phyloP scores from a whole-genome alignment of 2,113 vertebrate species.

The Platycercus adscitus region DNA sequence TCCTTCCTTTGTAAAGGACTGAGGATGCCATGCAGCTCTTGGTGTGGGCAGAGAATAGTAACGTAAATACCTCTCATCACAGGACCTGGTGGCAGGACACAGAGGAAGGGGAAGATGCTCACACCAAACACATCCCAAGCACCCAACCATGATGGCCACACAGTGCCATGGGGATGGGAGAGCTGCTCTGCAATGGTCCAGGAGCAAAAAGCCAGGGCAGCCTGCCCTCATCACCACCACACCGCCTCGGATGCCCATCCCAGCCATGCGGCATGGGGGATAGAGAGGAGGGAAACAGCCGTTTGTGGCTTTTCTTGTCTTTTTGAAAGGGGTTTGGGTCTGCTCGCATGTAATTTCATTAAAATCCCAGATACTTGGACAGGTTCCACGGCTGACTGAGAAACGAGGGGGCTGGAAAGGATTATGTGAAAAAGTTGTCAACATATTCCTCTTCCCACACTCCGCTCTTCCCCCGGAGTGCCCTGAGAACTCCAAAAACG shows the following conservation, averaged over 20 bases:
- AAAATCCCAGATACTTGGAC: constrained; percentile 56
- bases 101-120: background rate
- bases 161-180: fast-evolving
- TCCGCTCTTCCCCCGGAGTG: constrained; percentile 8
- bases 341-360: constrained; percentile 30
- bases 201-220: background rate
- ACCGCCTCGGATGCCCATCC: background rate
- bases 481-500: constrained; percentile 28
- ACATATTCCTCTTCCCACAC: constrained; percentile 68
- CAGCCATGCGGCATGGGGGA: fast-evolving
- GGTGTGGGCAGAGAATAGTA: background rate
- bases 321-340: background rate
- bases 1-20: constrained; percentile 3
- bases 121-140: background rate
- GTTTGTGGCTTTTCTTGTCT: background rate
- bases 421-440: constrained; percentile 67
- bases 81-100: background rate
- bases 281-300: background rate
- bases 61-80: background rate
- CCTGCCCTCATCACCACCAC: background rate
- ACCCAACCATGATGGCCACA: background rate
- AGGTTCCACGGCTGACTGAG: constrained; percentile 33
- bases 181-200: background rate
- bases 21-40: background rate
- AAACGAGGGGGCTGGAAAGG: constrained; percentile 59